Evolutionary conservation across 2,797 vertebrate genomes (phyloP), one percentile per base, ranked within the genome.

Genomic region (Platyrinchus mystaceus): DNA sequence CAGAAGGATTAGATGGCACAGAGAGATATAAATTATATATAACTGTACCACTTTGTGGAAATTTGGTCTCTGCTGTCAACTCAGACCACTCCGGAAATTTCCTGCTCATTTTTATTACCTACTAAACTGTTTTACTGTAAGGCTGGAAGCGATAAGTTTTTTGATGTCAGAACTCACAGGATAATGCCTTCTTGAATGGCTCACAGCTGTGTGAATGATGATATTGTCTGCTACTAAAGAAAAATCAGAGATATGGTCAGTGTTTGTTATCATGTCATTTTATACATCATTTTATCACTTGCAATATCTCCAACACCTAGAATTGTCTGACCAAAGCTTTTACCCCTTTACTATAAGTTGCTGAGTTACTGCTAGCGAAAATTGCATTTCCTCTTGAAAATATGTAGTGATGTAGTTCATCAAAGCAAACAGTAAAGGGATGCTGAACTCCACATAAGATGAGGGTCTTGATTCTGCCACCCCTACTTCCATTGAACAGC

Each of bases 181-280:
- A 94, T 95, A 93, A 94, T 94, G 92, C 93, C 82, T 94, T 91
- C 87, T 86, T 94, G 95, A 96, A 96, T 94, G 85, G 70, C 80
- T 94, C 92, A 94, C 84, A 95, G 92, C 92, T 96, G 84, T 93
- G 89, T 96, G 92, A 97, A 93, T 91, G 89, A 93, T 95, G 91
- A 96, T 94, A 95, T 95, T 96, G 94, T 94, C 85, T 90, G 76
- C 87, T 88, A 90, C 92, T 94, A 92, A 96, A 94, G 90, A 95
- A 95, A 94, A 91, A 95, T 90, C 95, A 94, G 93, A 92, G 92
- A 96, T 95, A 91, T 59, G 89, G 94, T 92, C 94, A 95, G 82
- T 95, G 89, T 94, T 95, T 95, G 89, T 96, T 95, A 94, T 94
- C 91, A 81, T 89, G 89, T 94, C 89, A 95, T 96, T 95, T 97